Base-by-base conservation (phyloP, 1,140 invertebrate genomes). In the Spodoptera litura region DNA sequence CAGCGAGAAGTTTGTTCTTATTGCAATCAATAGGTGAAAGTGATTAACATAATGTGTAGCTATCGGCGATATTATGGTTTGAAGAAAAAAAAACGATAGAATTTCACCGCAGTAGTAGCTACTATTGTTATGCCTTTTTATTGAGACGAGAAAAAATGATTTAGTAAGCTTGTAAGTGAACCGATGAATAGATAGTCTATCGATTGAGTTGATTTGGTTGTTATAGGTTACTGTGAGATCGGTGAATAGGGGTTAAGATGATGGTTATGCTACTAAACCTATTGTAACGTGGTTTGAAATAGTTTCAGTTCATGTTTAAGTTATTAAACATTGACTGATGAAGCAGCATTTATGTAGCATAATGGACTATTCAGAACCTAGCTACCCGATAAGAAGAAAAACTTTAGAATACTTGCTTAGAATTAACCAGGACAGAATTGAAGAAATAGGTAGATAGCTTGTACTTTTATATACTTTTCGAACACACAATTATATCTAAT, bases 11-110 rank as follows among this genome's bases (percentile, higher is more conserved):
- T 20, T 35, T 20, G 52, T 35, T 44, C 51, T 68, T 58, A 62
- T 58, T 52, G 44, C 68, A 61, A 71, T 78, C 55, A 71, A 61
- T 71, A 20, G 66, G 76, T 71, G 76, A 78, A 78, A 78, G 76
- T 71, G 66, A 71, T 78, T 78, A 78, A 27, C 59, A 64, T 62
- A 75, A 64, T 71, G 68, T 61, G 31, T 52, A 71, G 64, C 31
- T 77, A 53, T n/a, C 31, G 66, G 64, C 61, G 44, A 66, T 49
- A 13, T 56, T 49, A 13, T 56, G 61, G 62, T 56, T 55, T 20
- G 20, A 20, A 56, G 58, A 66, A 77, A 76, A 76, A 77, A 66
- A 77, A 76, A 76, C 58, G 49, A 64, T 55, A 66, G 59, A 75
- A 62, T 68, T 77, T 77, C 62, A 77, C 62, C 62, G 51, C 61